Percentiles rank a stretch among this genome's conserved stretches.
Conservation (phyloP, 2,113 vertebrate genomes). For the Halichoerus grypus region DNA sequence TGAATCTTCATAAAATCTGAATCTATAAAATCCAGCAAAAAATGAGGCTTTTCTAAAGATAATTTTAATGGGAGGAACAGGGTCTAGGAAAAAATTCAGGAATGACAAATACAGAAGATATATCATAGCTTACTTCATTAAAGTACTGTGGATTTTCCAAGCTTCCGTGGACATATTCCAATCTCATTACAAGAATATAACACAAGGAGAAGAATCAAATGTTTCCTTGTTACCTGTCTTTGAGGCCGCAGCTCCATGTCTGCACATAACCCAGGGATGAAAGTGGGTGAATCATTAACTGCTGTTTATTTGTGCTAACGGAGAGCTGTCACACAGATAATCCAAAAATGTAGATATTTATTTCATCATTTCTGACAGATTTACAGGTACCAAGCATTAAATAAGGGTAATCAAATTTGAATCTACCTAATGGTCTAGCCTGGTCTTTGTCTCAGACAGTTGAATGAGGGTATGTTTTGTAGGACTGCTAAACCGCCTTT, state of each 20-base stretch:
- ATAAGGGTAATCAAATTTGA: neutral
- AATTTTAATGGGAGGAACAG: neutral
- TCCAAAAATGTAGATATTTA: neutral
- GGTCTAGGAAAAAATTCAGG: neutral
- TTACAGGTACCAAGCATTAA: neutral
- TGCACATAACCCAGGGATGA: neutral
- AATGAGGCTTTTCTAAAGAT: neutral
- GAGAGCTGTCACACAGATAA: neutral
- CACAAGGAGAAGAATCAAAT: neutral
- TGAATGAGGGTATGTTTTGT: neutral
- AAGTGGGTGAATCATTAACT: neutral
- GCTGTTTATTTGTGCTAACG: neutral
- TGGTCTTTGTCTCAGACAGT: neutral
- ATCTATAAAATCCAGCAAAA: conserved; percentile 2
- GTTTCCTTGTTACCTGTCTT: neutral
- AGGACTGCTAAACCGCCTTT: neutral
- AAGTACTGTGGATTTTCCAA: neutral
- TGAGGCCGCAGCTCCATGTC: neutral
- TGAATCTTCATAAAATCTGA: neutral
- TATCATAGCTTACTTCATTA: neutral
- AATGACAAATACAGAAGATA: neutral
- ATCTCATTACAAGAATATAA: neutral
- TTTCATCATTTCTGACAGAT: conserved; percentile 2
- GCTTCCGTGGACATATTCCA: neutral
- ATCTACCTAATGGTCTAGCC: neutral